Evolutionary conservation across 1,140 invertebrate genomes (phyloP).

Genomic region (Gryllus bimaculatus): DNA sequence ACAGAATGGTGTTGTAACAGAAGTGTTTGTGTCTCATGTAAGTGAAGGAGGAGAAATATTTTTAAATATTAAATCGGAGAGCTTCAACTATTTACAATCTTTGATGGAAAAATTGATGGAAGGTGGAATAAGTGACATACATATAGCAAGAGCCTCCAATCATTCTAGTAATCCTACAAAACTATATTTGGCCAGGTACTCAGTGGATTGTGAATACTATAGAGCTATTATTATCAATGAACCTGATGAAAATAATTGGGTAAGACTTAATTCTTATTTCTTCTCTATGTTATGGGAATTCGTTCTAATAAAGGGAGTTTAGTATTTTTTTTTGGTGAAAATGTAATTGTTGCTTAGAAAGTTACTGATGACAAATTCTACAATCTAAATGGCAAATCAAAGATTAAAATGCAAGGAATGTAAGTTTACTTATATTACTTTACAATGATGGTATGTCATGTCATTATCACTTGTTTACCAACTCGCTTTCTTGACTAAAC

Average conservation of each 20-base stretch:
- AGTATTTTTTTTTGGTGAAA: background rate
- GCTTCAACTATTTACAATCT: constrained; percentile 22
- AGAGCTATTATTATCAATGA: constrained; percentile 24
- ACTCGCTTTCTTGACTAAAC: background rate
- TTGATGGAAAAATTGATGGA: background rate
- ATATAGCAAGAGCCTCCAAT: background rate
- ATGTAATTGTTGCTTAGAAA: background rate
- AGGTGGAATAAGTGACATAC: constrained; percentile 14
- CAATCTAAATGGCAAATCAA: no score
- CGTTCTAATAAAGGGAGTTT: background rate
- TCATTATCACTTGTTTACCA: no score
- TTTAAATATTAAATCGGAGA: constrained; percentile 36
- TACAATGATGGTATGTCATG: background rate
- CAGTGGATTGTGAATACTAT: constrained; percentile 31
- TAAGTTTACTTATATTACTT: background rate
- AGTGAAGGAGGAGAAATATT: constrained; percentile 36
- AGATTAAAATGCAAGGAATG: background rate
- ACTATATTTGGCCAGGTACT: constrained; percentile 34
- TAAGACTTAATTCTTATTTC: background rate
- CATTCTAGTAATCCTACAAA: background rate
- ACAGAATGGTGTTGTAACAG: constrained; percentile 30
- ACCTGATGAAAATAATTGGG: constrained; percentile 7
- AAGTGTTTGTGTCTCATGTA: constrained; percentile 37
- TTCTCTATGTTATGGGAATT: background rate
- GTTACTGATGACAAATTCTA: background rate